Evolutionary conservation across 2,113 vertebrate species (phyloP).

Genomic region (Strigops habroptila): DNA sequence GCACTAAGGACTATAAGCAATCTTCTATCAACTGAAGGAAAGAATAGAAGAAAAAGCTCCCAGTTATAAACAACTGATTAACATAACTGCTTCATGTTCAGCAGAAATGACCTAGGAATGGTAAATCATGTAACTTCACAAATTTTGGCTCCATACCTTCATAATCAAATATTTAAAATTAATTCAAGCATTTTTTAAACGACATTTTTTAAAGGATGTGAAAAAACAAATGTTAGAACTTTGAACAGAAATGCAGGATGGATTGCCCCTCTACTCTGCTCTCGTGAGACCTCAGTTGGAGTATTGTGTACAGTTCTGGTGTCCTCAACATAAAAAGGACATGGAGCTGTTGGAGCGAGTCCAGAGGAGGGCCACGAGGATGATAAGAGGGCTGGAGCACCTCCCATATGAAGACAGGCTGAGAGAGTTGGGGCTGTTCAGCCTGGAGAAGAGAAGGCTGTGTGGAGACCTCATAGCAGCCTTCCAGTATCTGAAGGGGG

Average conservation of each 20-base stretch:
- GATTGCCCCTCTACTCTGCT: no score
- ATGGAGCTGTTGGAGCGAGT: no score
- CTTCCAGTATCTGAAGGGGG: no score
- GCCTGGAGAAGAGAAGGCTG: no score
- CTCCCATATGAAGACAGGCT: no score
- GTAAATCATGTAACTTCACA: not conserved
- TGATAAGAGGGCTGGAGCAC: no score
- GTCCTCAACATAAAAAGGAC: no score
- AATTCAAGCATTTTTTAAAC: not conserved
- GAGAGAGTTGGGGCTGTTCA: no score
- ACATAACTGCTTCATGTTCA: not conserved
- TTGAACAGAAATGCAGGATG: not conserved
- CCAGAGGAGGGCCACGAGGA: no score
- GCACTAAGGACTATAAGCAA: not conserved
- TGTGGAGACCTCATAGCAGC: no score
- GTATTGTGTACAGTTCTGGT: no score
- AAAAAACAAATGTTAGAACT: not conserved
- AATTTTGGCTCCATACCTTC: not conserved
- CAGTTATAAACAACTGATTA: not conserved
- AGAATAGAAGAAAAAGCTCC: not conserved
- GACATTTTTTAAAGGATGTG: not conserved
- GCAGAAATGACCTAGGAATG: not conserved
- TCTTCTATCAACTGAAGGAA: not conserved
- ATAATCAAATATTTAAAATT: not conserved
- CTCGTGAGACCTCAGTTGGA: no score